Evolutionary conservation across 2,888 invertebrate species (phyloP).

Genomic region (Diarsia brunnea): DNA sequence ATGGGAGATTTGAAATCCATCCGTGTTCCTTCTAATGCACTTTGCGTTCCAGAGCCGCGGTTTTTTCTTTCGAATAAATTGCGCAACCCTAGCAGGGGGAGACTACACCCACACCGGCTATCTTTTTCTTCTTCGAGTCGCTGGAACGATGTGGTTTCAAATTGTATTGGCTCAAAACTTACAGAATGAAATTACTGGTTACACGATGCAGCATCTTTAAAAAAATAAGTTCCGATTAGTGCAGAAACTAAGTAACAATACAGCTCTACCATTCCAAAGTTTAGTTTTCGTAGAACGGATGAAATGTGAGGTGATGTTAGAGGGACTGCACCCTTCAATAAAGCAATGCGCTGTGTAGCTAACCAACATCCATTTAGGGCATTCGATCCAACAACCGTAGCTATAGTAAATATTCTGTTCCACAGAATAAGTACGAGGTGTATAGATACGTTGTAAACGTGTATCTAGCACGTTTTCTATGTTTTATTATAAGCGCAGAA

Average conservation of each 20-base stretch:
- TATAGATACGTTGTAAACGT: neutral
- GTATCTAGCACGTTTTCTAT: neutral
- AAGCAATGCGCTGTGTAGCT: neutral
- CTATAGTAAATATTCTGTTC: neutral
- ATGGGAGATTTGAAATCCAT: neutral
- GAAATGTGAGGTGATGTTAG: neutral
- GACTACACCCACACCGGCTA: neutral
- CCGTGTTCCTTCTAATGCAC: too few species aligned
- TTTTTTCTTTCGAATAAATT: too few species aligned
- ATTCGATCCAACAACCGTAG: slow-evolving; percentile 1
- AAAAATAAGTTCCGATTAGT: neutral
- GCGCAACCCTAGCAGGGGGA: neutral
- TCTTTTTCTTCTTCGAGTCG: neutral
- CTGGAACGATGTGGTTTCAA: neutral
- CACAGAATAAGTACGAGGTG: neutral
- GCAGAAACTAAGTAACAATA: neutral
- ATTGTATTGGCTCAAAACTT: neutral
- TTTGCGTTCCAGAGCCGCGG: too few species aligned
- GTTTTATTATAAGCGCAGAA: neutral
- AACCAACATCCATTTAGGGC: neutral
- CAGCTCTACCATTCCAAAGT: neutral
- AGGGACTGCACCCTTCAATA: too few species aligned
- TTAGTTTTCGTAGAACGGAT: neutral
- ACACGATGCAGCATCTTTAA: neutral
- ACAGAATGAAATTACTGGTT: neutral